Percentiles rank a stretch among this genome's conserved stretches.
Conservation (phyloP, 2,797 vertebrate species). For the Crypturellus tataupa region DNA sequence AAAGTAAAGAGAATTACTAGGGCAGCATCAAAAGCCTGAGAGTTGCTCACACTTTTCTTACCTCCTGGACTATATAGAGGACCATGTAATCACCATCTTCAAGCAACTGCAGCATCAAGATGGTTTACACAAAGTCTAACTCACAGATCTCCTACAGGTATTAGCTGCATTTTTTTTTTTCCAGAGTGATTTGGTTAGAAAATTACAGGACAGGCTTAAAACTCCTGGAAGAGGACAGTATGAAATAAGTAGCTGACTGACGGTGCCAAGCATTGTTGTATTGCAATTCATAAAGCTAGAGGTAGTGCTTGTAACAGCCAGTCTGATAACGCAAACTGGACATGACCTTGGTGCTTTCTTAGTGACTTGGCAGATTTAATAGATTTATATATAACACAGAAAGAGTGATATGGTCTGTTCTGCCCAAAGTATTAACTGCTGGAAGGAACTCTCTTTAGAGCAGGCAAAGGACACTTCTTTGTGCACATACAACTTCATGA, state of each 20-base stretch:
- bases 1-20: neutral
- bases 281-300: neutral
- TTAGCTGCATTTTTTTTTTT: neutral
- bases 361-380: neutral
- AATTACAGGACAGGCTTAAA: neutral
- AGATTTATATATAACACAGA: neutral
- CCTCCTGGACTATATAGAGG: neutral
- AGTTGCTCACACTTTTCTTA: neutral
- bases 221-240: neutral
- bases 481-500: neutral
- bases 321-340: neutral
- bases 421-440: neutral
- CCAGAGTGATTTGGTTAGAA: neutral
- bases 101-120: neutral
- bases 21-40: neutral
- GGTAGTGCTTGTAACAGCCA: neutral
- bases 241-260: neutral
- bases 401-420: neutral
- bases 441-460: neutral
- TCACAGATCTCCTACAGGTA: neutral
- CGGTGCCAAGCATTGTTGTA: neutral
- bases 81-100: neutral
- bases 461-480: neutral
- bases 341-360: fast-evolving
- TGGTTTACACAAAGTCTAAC: neutral